Base-by-base conservation (phyloP, 1,140 invertebrate species). In the Aporrectodea caliginosa region DNA sequence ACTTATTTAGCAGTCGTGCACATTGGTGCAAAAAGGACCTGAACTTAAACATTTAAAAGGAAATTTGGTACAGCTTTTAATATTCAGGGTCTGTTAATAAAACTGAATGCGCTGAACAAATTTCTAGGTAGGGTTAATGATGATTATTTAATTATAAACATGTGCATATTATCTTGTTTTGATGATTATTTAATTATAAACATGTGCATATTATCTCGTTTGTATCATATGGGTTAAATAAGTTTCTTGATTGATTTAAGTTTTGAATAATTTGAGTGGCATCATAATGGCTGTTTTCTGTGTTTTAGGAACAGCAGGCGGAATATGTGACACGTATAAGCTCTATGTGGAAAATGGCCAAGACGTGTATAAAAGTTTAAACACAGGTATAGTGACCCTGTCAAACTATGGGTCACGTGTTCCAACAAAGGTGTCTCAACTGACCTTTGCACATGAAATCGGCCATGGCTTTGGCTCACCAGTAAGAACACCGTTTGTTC, bases 341-440 rank as follows among this genome's bases (percentile, higher is more conserved):
- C 31, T 75, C 14, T 87, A 83, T 69, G 76, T 81, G 16, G 85
- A 86, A 43, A 68, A 68, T 43, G 27, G 29, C 29, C 16, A 43
- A 1, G 27, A 43, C 1, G 83, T 85, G 0, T 35, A 76, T 16
- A 86, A 87, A 73, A 98, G 95, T 68, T 90, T 99, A 0, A 99
- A 99, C 89, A 99, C 98, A 0, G 98, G 98, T 58, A 98, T 99
- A 82, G 98, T 99, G 69, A 99, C 98, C 1, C 96, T 99, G 87
- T 94, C 99, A 16, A 99, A 99, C 90, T 99, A 99, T 89, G 98
- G 98, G 84, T 58, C 35, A 27, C 33, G 75, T 12, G 75, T 76
- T 1, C 75, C 75, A 14, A 6, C 35, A 0, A 97, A 97, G 89
- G 98, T 99, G 27, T 98, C 96, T 12, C 96, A 99, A 86, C 89